These are phyloP conservation scores for Tonatia bakeri DNA, from an alignment of 2,113 vertebrate genomes.

Conservation along the genomic window DNA sequence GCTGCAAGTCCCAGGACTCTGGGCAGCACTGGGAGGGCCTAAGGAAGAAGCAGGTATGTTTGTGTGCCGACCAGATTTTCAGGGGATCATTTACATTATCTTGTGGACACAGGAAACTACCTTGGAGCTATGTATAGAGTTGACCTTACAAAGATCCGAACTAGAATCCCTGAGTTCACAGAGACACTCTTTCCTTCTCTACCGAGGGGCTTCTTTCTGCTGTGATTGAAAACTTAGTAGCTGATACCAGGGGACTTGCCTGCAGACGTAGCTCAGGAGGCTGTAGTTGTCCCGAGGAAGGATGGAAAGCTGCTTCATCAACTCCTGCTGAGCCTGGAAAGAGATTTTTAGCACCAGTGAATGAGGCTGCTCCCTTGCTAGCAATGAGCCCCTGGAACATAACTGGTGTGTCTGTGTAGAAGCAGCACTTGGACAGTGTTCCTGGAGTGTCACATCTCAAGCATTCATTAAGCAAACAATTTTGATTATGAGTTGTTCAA, in stretches of 20 bases:
- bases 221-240: not conserved
- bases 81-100: not conserved
- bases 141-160: not conserved
- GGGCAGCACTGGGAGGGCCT: not conserved
- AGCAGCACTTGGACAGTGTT: not conserved
- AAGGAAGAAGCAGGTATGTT: not conserved
- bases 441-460: not conserved
- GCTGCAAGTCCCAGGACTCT: not conserved
- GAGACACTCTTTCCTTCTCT: not conserved
- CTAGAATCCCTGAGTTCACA: not conserved
- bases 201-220: not conserved
- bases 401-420: not conserved
- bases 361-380: not conserved
- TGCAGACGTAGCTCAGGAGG: conserved; percentile 95
- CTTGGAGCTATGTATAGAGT: not conserved
- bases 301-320: conserved; percentile 88
- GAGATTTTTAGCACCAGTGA: not conserved
- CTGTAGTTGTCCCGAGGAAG: conserved; percentile 93
- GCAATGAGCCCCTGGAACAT: not conserved
- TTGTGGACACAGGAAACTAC: not conserved
- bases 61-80: not conserved
- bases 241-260: conserved; percentile 77
- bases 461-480: not conserved
- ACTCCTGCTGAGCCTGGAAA: conserved; percentile 85
- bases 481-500: not conserved